phyloP scores from a whole-genome alignment of 2,113 vertebrate genomes.

The Shinisaurus crocodilurus region DNA sequence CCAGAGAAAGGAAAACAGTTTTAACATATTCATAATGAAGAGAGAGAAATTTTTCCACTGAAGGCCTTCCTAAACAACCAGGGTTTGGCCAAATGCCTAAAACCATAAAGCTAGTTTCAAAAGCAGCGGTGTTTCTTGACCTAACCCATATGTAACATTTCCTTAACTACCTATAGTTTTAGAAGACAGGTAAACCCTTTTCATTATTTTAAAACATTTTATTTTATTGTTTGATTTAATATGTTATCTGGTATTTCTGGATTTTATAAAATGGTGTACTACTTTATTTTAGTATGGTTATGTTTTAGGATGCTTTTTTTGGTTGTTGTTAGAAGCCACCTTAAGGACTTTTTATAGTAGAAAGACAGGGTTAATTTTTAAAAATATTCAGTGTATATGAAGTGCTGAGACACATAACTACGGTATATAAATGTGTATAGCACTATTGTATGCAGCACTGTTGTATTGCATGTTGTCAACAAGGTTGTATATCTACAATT shows the following conservation, averaged over 20 bases:
- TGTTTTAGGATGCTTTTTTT: not conserved
- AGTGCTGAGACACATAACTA: not conserved
- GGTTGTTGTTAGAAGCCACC: not conserved
- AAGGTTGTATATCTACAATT: not conserved
- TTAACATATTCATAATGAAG: not conserved
- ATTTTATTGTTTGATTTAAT: not conserved
- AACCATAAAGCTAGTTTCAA: not conserved
- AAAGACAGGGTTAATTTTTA: not conserved
- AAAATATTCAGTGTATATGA: not conserved
- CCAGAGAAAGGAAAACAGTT: not conserved
- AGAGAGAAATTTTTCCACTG: not conserved
- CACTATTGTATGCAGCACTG: not conserved
- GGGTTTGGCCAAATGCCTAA: not conserved
- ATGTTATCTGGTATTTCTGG: not conserved
- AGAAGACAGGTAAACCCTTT: not conserved
- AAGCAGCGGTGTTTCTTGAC: not conserved
- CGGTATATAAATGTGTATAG: too few relatives aligned
- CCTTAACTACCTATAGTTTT: not conserved
- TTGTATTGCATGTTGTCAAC: not conserved
- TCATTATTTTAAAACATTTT: not conserved
- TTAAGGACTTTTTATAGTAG: not conserved
- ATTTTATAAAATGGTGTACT: not conserved
- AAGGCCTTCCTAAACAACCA: not conserved
- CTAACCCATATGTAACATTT: not conserved
- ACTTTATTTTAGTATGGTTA: not conserved